Conservation (phyloP, 2,888 invertebrate genomes). For the Troides oblongomaculatus region DNA sequence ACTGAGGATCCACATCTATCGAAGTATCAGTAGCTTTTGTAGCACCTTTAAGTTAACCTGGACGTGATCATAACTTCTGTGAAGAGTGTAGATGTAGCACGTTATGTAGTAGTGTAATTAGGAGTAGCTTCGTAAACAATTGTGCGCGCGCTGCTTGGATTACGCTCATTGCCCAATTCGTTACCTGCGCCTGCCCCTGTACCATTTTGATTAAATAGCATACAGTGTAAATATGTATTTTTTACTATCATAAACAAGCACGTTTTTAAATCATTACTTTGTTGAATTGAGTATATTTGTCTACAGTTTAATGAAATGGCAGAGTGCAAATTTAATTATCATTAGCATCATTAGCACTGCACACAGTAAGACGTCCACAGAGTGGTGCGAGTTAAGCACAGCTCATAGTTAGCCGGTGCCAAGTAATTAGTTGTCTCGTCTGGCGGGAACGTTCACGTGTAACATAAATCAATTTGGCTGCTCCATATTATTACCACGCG, state of each 20-base stretch:
- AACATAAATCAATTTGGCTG: slow-evolving; percentile 19
- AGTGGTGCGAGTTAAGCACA: too few species aligned
- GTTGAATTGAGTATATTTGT: slow-evolving; percentile 36
- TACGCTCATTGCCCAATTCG: slow-evolving; percentile 78
- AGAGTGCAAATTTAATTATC: too few species aligned
- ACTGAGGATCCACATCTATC: slow-evolving; percentile 11
- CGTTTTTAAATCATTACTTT: slow-evolving; percentile 72
- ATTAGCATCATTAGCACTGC: too few species aligned
- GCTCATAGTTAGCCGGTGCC: neutral
- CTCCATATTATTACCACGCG: slow-evolving; percentile 18
- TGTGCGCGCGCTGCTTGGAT: slow-evolving; percentile 73
- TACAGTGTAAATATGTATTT: slow-evolving; percentile 35
- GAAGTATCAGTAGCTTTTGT: slow-evolving; percentile 59
- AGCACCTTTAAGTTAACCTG: slow-evolving; percentile 78
- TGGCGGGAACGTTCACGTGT: neutral
- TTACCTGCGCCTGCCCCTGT: slow-evolving; percentile 80
- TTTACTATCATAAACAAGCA: slow-evolving; percentile 23
- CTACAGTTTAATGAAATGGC: too few species aligned
- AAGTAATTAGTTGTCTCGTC: slow-evolving; percentile 8
- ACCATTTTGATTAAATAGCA: slow-evolving; percentile 52
- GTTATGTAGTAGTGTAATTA: slow-evolving; percentile 76
- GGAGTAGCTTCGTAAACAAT: slow-evolving; percentile 74
- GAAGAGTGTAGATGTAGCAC: slow-evolving; percentile 70
- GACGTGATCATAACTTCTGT: slow-evolving; percentile 76
- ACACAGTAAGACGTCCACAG: too few species aligned